A percentile compares a stretch with the other conserved stretches of the same genome.
Conservation (phyloP, 2,888 invertebrate species). For the Seladonia tumulorum region DNA sequence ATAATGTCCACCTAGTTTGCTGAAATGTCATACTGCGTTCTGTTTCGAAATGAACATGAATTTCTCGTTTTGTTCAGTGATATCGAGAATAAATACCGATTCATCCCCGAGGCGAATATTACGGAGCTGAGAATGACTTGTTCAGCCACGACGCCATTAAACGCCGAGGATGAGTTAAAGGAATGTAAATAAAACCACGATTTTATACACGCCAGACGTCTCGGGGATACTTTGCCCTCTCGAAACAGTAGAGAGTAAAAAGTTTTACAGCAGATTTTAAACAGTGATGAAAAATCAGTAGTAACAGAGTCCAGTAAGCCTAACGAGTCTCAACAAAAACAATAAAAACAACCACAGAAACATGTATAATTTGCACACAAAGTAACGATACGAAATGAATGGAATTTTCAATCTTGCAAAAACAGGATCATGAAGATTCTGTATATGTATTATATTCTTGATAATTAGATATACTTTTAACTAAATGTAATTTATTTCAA, state of each 20-base stretch:
- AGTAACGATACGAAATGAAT: neutral
- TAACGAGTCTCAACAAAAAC: neutral
- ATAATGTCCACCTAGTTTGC: neutral
- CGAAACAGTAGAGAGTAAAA: constrained; percentile 1
- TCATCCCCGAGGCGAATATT: neutral
- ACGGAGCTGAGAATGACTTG: neutral
- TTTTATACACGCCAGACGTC: constrained; percentile 1
- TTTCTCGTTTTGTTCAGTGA: constrained; percentile 37
- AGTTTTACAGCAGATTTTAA: neutral
- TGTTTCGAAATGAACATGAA: constrained; percentile 13
- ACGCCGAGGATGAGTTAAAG: neutral
- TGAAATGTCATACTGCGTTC: neutral
- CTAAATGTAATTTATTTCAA: neutral
- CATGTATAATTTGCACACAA: neutral
- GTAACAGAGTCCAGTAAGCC: neutral
- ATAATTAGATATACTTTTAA: neutral
- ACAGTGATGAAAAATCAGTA: neutral
- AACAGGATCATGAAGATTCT: neutral
- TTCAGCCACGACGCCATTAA: neutral
- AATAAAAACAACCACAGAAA: neutral
- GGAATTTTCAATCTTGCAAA: neutral
- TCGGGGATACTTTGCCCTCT: constrained; percentile 12
- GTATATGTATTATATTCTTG: neutral
- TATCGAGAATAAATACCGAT: constrained; percentile 1
- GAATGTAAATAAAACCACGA: constrained; percentile 37